Evolutionary conservation across 2,113 vertebrate species (phyloP).

Genomic region (Panthera uncia): DNA sequence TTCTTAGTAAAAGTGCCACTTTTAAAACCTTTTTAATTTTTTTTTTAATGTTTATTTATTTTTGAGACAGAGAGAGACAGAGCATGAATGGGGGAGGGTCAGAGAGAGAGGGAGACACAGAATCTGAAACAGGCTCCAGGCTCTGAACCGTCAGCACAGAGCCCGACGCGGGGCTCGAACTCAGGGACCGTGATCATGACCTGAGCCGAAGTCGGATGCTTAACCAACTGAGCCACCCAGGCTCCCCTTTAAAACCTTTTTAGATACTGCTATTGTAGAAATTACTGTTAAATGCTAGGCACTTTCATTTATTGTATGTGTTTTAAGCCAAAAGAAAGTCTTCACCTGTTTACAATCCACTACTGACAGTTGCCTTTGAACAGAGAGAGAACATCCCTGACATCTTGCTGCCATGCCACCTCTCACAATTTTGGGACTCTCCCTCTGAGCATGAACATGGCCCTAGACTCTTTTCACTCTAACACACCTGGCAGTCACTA

Average conservation of each 20-base stretch:
- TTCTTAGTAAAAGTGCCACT: constrained; percentile 17
- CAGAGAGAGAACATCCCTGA: background rate
- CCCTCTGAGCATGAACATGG: background rate
- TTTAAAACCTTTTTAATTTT: background rate
- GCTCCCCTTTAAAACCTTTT: background rate
- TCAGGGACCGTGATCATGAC: no score
- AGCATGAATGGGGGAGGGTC: no score
- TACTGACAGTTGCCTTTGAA: background rate
- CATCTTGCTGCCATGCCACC: background rate
- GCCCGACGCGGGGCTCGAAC: no score
- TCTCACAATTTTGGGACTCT: background rate
- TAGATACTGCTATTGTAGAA: constrained; percentile 8
- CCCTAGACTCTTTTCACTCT: background rate
- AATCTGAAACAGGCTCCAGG: no score
- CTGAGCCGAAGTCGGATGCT: no score
- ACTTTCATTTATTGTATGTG: constrained; percentile 31
- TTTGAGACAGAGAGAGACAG: no score
- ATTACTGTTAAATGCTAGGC: constrained; percentile 30
- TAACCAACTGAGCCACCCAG: no score
- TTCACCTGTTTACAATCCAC: constrained; percentile 31
- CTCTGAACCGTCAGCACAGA: no score
- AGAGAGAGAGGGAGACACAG: no score
- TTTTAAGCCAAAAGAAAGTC: constrained; percentile 41
- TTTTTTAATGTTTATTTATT: no score
- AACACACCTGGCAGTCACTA: background rate